Evolutionary conservation across 2,797 vertebrate genomes (phyloP), one percentile per base, ranked within the genome.

Genomic region (Spizella passerina): DNA sequence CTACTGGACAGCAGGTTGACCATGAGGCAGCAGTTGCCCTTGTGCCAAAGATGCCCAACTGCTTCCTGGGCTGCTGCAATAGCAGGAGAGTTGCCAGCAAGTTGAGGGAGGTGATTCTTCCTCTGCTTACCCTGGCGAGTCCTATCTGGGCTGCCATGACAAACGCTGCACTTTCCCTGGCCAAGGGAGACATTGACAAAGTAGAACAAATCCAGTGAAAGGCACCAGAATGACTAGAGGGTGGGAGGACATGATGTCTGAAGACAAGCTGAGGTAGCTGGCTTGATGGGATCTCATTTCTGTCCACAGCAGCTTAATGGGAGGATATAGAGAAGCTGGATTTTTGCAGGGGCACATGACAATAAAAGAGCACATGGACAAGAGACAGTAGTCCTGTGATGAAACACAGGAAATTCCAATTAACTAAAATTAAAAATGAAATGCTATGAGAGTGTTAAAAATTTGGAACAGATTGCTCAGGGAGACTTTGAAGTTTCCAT

Each of bases 331-430:
- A 93, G 24, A 65, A 50, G 9, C 6, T 26, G 47, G 22, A 12
- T 76, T 60, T 79, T 72, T 16, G 3, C 3, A 4, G n/a, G 66
- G 47, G 11, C 12, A 19, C 2, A 0, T 63, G 30, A 21, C 4
- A 0, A 19, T 59, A 76, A 39, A 69, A 57, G 43, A 38, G 7
- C 7, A 26, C 4, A 11, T 38, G 43, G 24, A 52, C 0, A 0
- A 71, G 30, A 63, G 68, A 41, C n/a, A 68, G 23, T 5, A 72
- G 24, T 39, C 6, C 2, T 38, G 38, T 44, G 19, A 10, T 63
- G 27, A 43, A 82, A 44, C 20, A 34, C 0, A 0, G 7, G 11
- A 10, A 77, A 30, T 82, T 77, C 27, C 39, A 89, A 1, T n/a
- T 77, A 69, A 53, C 57, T 82, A 23, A 65, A 79, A 61, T 34